Evolutionary conservation across 2,888 invertebrate genomes (phyloP).

Genomic region (Adineta ricciae): DNA sequence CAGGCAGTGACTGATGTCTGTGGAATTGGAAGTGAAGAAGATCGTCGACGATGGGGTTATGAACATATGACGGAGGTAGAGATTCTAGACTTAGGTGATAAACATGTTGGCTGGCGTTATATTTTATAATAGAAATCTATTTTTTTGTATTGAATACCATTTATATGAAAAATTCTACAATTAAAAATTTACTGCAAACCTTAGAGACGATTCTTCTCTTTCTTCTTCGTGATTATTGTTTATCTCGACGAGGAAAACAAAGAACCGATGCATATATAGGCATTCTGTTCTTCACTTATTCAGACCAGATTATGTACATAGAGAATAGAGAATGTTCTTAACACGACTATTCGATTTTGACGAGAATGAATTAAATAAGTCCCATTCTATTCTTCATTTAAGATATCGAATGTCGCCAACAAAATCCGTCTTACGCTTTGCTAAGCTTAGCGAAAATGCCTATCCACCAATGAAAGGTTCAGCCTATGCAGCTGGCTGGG

Average conservation of each 20-base stretch:
- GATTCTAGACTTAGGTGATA: background rate
- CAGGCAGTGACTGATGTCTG: background rate
- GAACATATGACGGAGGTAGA: background rate
- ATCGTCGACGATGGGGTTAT: background rate
- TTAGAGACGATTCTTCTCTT: background rate
- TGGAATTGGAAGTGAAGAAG: background rate
- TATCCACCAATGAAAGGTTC: conserved; percentile 74
- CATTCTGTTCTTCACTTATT: background rate
- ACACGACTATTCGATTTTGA: no score
- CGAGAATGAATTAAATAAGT: background rate
- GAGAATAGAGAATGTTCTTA: no score
- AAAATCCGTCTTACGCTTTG: conserved; percentile 59
- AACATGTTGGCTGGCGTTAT: background rate
- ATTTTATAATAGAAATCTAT: background rate
- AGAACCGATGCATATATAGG: background rate
- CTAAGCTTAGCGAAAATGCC: conserved; percentile 71
- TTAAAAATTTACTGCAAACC: no score
- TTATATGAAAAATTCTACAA: no score
- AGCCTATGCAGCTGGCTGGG: conserved; percentile 75
- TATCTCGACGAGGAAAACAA: background rate
- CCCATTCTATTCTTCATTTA: no score
- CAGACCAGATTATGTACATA: no score
- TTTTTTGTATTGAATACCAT: no score
- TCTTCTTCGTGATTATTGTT: background rate
- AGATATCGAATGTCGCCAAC: conserved; percentile 34